A percentile compares a stretch with the other conserved stretches of the same genome.
Conservation (phyloP, 2,797 vertebrate genomes). For the Phalloptychus januarius region DNA sequence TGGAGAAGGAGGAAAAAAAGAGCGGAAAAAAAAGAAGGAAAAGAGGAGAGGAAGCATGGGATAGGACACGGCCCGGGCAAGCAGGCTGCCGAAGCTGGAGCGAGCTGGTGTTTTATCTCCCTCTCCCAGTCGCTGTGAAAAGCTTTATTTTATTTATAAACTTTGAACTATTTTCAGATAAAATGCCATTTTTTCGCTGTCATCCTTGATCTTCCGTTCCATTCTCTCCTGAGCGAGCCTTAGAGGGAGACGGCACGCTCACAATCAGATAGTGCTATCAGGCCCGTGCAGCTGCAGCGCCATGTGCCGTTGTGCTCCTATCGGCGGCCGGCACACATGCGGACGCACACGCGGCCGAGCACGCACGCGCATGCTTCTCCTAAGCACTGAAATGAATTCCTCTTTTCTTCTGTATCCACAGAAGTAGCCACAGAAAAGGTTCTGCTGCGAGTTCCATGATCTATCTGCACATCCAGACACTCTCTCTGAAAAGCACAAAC, state of each 20-base stretch:
- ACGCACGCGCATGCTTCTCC: conserved; percentile 45
- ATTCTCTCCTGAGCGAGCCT: conserved; percentile 87
- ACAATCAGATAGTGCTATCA: conserved; percentile 88
- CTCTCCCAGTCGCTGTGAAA: conserved; percentile 84
- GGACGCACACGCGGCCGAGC: conserved; percentile 10
- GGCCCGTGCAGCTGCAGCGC: conserved; percentile 81
- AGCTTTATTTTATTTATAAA: conserved; percentile 93
- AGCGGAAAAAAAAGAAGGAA: not conserved
- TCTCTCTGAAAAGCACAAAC: conserved; percentile 44
- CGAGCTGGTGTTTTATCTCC: conserved; percentile 88
- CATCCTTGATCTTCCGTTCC: conserved; percentile 88
- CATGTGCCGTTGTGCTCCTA: conserved; percentile 74
- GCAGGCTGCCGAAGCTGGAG: conserved; percentile 70
- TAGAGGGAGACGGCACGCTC: conserved; percentile 82
- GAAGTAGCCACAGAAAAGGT: conserved; percentile 71
- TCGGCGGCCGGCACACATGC: conserved; percentile 68
- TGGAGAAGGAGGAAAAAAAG: not conserved
- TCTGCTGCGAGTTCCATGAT: conserved; percentile 77
- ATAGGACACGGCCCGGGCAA: conserved; percentile 66
- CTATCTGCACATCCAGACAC: conserved; percentile 81
- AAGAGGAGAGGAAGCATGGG: conserved; percentile 55
- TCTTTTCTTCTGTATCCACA: conserved; percentile 75
- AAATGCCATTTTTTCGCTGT: conserved; percentile 88
- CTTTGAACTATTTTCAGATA: conserved; percentile 94
- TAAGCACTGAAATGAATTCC: conserved; percentile 80